These are phyloP conservation scores for Drosophila tanythrix DNA, from an alignment of 2,888 invertebrate genomes.

Conservation along the genomic window DNA sequence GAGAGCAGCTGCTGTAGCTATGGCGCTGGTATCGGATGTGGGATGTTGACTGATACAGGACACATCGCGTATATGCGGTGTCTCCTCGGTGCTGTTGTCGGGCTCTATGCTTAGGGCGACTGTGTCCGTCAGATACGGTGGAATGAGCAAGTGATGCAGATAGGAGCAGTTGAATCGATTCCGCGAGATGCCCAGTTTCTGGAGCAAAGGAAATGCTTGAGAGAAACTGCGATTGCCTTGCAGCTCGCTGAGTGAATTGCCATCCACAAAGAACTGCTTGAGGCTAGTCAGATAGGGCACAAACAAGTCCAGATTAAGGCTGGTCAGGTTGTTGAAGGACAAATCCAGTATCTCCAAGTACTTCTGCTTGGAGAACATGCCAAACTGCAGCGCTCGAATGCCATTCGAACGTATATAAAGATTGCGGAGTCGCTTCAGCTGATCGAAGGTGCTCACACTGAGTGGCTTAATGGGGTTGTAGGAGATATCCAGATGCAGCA, in stretches of 20 bases:
- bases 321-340: conserved; percentile 86
- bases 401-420: conserved; percentile 79
- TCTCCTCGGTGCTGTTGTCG: conserved; percentile 72
- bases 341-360: conserved; percentile 85
- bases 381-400: conserved; percentile 79
- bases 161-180: conserved; percentile 84
- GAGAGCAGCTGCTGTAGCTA: conserved; percentile 16
- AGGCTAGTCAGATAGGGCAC: conserved; percentile 82
- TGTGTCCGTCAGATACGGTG: conserved; percentile 74
- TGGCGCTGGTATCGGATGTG: conserved; percentile 20
- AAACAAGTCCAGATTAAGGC: conserved; percentile 84
- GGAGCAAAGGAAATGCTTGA: conserved; percentile 79
- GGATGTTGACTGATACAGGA: conserved; percentile 71
- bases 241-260: conserved; percentile 82
- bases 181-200: conserved; percentile 80
- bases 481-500: conserved; percentile 81
- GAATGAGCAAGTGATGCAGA: conserved; percentile 80
- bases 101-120: conserved; percentile 82
- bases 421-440: conserved; percentile 79
- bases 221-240: conserved; percentile 80
- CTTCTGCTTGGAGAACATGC: conserved; percentile 84
- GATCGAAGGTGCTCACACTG: conserved; percentile 82
- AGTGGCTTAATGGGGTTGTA: conserved; percentile 82
- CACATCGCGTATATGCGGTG: conserved; percentile 83
- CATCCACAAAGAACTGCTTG: conserved; percentile 81